Percentiles rank a stretch among this genome's conserved stretches.
These are phyloP conservation scores for Polyommatus icarus DNA, from an alignment of 2,888 invertebrate genomes.

Conservation along the genomic window DNA sequence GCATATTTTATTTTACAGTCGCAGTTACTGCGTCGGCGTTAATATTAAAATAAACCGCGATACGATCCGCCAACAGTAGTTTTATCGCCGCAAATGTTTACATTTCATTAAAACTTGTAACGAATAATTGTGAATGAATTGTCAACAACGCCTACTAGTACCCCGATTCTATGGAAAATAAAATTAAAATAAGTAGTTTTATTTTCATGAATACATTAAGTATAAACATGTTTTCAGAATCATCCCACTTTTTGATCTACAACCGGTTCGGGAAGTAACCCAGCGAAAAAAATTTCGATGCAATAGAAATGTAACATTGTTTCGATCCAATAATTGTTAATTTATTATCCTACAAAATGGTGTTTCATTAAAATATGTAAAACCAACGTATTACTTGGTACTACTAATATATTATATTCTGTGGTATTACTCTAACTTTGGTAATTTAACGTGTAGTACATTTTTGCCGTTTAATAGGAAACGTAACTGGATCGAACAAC, in stretches of 20 bases:
- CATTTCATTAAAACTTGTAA: conserved; percentile 17
- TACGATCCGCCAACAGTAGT: background rate
- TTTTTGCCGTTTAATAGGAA: too few species aligned
- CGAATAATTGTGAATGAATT: conserved; percentile 10
- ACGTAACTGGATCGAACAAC: background rate
- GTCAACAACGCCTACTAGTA: background rate
- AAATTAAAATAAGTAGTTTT: background rate
- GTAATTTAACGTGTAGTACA: too few species aligned
- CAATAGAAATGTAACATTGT: too few species aligned
- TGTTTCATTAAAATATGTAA: too few species aligned
- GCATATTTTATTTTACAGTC: conserved; percentile 12
- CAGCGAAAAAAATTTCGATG: too few species aligned
- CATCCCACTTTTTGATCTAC: background rate
- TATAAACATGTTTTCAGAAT: background rate
- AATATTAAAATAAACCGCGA: conserved; percentile 5
- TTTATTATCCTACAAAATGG: too few species aligned
- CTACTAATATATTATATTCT: too few species aligned
- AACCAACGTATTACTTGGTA: too few species aligned
- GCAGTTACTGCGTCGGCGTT: background rate
- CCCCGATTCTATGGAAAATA: background rate
- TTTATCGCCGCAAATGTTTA: conserved; percentile 10
- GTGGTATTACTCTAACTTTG: too few species aligned
- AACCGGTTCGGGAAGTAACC: too few species aligned
- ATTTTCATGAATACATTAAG: background rate
- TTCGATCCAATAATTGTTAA: too few species aligned